Conservation (phyloP, 1,140 invertebrate species). For the Halictus rubicundus region DNA sequence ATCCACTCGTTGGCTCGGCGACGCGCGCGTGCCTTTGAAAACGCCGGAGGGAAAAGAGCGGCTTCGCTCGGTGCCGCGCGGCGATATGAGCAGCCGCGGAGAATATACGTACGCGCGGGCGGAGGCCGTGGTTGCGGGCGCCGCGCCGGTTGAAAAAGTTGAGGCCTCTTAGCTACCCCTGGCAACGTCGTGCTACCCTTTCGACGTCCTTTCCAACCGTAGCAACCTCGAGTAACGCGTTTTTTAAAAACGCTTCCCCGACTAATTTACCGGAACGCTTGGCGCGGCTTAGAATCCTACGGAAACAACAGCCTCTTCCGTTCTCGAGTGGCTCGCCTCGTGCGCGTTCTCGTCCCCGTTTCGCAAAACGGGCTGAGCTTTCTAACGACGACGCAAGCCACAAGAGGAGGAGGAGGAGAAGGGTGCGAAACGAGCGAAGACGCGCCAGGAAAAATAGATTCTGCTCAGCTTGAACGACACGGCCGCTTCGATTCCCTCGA, state of each 20-base stretch:
- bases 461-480: no score
- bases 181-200: slow-evolving; percentile 33
- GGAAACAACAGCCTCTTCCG: neutral
- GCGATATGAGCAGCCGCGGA: slow-evolving; percentile 28
- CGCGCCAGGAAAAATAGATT: no score
- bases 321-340: neutral
- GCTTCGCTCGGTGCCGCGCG: neutral
- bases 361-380: no score
- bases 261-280: slow-evolving; percentile 20
- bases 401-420: no score
- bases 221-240: slow-evolving; percentile 35
- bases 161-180: slow-evolving; percentile 41
- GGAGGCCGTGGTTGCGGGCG: no score
- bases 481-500: neutral
- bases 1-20: slow-evolving; percentile 23
- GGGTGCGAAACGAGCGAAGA: no score
- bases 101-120: slow-evolving; percentile 6
- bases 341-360: neutral
- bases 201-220: slow-evolving; percentile 24
- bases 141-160: slow-evolving; percentile 19
- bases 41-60: slow-evolving; percentile 14
- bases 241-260: neutral
- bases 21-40: slow-evolving; percentile 42
- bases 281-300: neutral
- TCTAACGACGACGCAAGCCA: no score